A percentile compares a stretch with the other conserved stretches of the same genome.
phyloP scores from a whole-genome alignment of 2,797 vertebrate genomes.

The Chromis chromis region DNA sequence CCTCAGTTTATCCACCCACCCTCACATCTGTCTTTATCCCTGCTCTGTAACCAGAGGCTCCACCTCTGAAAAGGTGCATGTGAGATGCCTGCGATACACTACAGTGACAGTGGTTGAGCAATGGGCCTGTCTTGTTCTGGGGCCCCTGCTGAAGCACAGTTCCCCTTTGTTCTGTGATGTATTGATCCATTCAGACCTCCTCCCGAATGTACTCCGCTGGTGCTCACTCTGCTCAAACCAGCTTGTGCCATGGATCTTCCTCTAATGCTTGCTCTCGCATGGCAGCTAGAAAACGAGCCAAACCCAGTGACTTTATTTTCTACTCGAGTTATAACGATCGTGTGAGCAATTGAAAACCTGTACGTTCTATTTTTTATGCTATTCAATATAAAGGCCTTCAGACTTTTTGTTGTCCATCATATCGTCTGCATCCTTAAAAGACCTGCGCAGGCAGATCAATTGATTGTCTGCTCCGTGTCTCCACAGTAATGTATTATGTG shows the following conservation, averaged over 20 bases:
- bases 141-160: constrained; percentile 74
- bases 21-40: constrained; percentile 61
- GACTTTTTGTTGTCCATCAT: neutral
- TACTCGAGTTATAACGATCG: neutral
- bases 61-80: constrained; percentile 62
- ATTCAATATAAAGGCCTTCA: neutral
- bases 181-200: constrained; percentile 76
- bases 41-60: constrained; percentile 51
- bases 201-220: constrained; percentile 66
- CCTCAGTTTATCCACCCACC: constrained; percentile 51
- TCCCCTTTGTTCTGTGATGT: constrained; percentile 80
- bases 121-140: constrained; percentile 74
- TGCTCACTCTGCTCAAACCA: constrained; percentile 57
- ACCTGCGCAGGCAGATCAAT: constrained; percentile 24
- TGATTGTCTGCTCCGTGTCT: constrained; percentile 27
- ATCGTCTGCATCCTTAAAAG: neutral
- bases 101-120: constrained; percentile 77
- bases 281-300: constrained; percentile 19
- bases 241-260: constrained; percentile 52
- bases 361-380: neutral
- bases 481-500: neutral
- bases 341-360: constrained; percentile 12
- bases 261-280: constrained; percentile 36
- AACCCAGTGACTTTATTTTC: constrained; percentile 4
- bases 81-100: constrained; percentile 72